Percentiles rank a stretch among this genome's conserved stretches.
Conservation (phyloP, 2,888 invertebrate species). For the Dorcus hopei region DNA sequence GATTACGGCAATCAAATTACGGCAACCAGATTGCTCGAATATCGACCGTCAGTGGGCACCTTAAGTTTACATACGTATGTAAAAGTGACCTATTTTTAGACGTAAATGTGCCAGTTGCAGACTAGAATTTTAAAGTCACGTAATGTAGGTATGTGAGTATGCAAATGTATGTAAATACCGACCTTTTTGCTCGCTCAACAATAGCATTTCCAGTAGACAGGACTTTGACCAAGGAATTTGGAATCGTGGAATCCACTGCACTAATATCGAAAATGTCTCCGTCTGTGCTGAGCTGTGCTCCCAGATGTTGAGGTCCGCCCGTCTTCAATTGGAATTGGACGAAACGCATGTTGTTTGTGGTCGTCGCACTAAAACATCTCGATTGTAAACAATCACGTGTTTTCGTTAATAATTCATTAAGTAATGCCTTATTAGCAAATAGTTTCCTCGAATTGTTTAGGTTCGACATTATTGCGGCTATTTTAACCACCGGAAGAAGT, state of each 20-base stretch:
- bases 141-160: too few species aligned
- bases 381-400: slow-evolving; percentile 3
- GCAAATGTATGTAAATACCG: slow-evolving; percentile 22
- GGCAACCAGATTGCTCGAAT: too few species aligned
- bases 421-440: slow-evolving; percentile 6
- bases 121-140: too few species aligned
- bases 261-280: slow-evolving; percentile 67
- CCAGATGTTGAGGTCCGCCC: slow-evolving; percentile 63
- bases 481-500: background rate
- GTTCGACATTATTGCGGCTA: background rate
- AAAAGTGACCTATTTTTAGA: too few species aligned
- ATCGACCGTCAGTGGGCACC: too few species aligned
- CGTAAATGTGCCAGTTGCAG: too few species aligned
- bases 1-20: too few species aligned
- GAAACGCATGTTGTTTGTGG: slow-evolving; percentile 59
- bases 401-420: slow-evolving; percentile 10
- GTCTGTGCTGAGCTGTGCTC: slow-evolving; percentile 55
- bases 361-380: slow-evolving; percentile 38
- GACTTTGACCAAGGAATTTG: slow-evolving; percentile 56
- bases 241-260: slow-evolving; percentile 55
- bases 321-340: slow-evolving; percentile 65
- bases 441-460: slow-evolving; percentile 3
- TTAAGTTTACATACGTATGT: too few species aligned
- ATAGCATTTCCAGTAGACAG: slow-evolving; percentile 51
- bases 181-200: slow-evolving; percentile 57